phyloP scores from a whole-genome alignment of 2,888 invertebrate genomes.

The Drosophila mercatorum region DNA sequence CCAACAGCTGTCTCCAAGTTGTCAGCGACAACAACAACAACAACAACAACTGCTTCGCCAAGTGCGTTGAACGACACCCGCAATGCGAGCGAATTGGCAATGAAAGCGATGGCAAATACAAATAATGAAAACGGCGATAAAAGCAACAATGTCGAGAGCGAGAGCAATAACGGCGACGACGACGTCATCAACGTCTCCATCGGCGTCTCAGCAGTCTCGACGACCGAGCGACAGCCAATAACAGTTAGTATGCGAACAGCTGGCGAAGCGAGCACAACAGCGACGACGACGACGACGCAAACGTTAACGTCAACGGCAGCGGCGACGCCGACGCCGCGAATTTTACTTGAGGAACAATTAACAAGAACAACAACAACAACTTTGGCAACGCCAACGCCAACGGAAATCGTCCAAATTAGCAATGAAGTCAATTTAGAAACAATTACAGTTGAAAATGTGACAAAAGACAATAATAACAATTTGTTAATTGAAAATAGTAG shows the following conservation, averaged over 20 bases:
- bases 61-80: constrained; percentile 57
- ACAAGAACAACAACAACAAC: constrained; percentile 33
- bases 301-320: constrained; percentile 24
- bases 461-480: constrained; percentile 41
- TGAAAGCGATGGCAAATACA: constrained; percentile 56
- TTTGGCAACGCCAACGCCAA: constrained; percentile 58
- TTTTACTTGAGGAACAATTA: constrained; percentile 46
- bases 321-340: constrained; percentile 28
- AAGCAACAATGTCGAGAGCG: constrained; percentile 41
- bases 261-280: constrained; percentile 64
- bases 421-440: constrained; percentile 75
- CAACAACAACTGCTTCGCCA: constrained; percentile 31
- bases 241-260: constrained; percentile 76
- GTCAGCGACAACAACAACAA: constrained; percentile 18
- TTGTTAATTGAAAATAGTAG: constrained; percentile 46
- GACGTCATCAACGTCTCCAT: constrained; percentile 46
- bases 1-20: constrained; percentile 45
- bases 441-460: constrained; percentile 50
- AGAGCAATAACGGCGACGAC: constrained; percentile 22
- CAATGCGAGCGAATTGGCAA: constrained; percentile 54
- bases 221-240: constrained; percentile 51
- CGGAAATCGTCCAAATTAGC: constrained; percentile 78
- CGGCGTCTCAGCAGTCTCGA: constrained; percentile 15
- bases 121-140: constrained; percentile 56
- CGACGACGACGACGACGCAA: constrained; percentile 22